These are phyloP conservation scores for Clinocottus analis DNA, from an alignment of 2,113 vertebrate species.

Conservation along the genomic window DNA sequence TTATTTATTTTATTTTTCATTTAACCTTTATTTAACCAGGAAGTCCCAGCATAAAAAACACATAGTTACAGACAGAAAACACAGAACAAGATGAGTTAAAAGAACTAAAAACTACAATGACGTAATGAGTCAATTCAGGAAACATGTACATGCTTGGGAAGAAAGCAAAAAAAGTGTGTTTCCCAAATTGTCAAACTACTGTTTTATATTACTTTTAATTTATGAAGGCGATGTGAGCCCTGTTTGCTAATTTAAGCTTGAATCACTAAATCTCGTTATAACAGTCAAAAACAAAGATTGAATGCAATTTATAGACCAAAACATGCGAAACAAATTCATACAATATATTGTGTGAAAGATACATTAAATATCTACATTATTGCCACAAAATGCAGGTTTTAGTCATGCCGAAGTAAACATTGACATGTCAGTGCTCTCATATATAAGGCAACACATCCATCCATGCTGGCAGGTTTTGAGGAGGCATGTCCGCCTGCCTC, in stretches of 20 bases:
- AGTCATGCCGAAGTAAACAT: slow-evolving; percentile 24
- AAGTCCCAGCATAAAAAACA: no score
- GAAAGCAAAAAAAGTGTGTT: no score
- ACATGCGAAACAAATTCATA: not conserved
- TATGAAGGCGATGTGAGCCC: not conserved
- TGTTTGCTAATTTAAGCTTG: not conserved
- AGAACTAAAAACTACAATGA: no score
- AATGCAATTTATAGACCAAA: not conserved
- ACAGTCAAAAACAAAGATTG: not conserved
- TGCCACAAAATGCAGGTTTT: not conserved
- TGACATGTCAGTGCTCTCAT: slow-evolving; percentile 20
- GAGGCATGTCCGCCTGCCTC: slow-evolving; percentile 70
- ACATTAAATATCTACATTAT: not conserved
- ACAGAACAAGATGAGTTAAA: no score
- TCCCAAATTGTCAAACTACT: not conserved
- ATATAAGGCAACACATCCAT: slow-evolving; percentile 40
- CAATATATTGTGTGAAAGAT: not conserved
- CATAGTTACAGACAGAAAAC: no score
- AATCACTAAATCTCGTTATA: not conserved
- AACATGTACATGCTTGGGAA: no score
- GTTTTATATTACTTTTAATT: not conserved
- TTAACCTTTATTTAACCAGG: no score
- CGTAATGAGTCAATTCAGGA: no score
- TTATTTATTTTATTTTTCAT: no score
- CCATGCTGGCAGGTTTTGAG: slow-evolving; percentile 60